Evolutionary conservation across 2,113 vertebrate species (phyloP).

Genomic region (Paramisgurnus dabryanus): DNA sequence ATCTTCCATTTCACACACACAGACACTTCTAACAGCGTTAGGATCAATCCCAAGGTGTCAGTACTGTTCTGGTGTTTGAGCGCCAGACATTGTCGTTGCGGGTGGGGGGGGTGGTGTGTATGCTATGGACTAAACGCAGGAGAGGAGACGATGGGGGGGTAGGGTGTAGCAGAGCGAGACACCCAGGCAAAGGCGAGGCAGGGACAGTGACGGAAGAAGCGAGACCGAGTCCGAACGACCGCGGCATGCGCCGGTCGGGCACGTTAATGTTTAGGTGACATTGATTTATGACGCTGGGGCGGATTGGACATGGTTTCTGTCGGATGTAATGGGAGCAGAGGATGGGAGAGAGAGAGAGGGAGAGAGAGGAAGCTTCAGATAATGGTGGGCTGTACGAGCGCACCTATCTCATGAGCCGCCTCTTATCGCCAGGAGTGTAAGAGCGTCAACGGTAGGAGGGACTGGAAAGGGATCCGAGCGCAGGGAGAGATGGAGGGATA

Average conservation of each 20-base stretch:
- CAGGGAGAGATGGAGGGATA: slow-evolving; percentile 47
- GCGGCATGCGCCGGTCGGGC: not conserved
- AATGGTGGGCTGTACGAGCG: slow-evolving; percentile 65
- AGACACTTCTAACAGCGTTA: slow-evolving; percentile 46
- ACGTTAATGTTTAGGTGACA: slow-evolving; percentile 33
- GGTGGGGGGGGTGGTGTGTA: not conserved
- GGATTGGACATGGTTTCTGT: not conserved
- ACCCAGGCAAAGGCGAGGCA: slow-evolving; percentile 31
- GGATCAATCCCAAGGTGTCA: slow-evolving; percentile 52
- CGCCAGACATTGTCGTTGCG: slow-evolving; percentile 15
- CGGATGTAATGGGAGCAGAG: slow-evolving; percentile 19
- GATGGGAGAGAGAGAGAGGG: slow-evolving; percentile 37
- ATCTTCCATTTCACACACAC: slow-evolving; percentile 29
- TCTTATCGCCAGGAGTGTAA: slow-evolving; percentile 69
- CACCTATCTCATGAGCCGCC: slow-evolving; percentile 67
- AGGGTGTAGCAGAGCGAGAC: slow-evolving; percentile 11
- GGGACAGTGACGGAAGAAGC: slow-evolving; percentile 37
- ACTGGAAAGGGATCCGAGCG: slow-evolving; percentile 59
- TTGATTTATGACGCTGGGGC: slow-evolving; percentile 22
- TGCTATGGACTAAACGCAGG: slow-evolving; percentile 1
- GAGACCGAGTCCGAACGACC: slow-evolving; percentile 9
- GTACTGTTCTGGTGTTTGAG: slow-evolving; percentile 42
- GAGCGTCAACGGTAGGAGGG: slow-evolving; percentile 59
- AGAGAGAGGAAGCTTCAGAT: slow-evolving; percentile 63
- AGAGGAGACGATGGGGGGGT: not conserved